Evolutionary conservation across 64 coral and sea anemone genomes (phyloP).

Genomic region (Pocillopora damicornis): DNA sequence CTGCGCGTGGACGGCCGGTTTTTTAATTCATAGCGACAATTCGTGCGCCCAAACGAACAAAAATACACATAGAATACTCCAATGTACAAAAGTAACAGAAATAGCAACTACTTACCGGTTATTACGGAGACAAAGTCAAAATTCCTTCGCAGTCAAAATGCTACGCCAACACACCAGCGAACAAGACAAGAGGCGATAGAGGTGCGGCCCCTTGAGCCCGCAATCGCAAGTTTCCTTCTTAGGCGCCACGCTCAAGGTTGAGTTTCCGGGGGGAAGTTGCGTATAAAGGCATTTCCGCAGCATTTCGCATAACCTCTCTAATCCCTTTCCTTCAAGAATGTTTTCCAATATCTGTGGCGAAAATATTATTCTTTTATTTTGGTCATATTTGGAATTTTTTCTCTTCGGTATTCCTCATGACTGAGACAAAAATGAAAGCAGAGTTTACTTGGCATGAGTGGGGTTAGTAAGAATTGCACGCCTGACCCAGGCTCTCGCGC

Average conservation of each 20-base stretch:
- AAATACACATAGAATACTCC: neutral
- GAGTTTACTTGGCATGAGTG: no score
- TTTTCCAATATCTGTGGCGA: neutral
- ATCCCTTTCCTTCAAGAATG: neutral
- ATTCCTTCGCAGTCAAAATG: conserved; percentile 43
- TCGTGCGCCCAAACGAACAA: neutral
- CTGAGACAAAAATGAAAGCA: no score
- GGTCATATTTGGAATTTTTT: neutral
- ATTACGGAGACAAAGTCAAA: neutral
- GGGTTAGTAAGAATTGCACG: no score
- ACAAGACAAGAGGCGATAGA: conserved; percentile 2
- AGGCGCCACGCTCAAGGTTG: neutral
- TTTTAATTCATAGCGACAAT: neutral
- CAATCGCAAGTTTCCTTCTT: neutral
- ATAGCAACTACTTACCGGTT: conserved; percentile 4
- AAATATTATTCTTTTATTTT: neutral
- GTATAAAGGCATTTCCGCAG: neutral
- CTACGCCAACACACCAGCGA: neutral
- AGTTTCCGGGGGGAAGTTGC: neutral
- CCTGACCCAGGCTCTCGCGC: no score
- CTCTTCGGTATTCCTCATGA: no score
- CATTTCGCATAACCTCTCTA: neutral
- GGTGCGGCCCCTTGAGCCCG: conserved; percentile 43
- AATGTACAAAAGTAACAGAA: neutral
- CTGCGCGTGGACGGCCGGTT: conserved; percentile 8